Evolutionary conservation across 2,113 vertebrate genomes (phyloP), one percentile per base, ranked within the genome.

Genomic region (Alethe diademata): DNA sequence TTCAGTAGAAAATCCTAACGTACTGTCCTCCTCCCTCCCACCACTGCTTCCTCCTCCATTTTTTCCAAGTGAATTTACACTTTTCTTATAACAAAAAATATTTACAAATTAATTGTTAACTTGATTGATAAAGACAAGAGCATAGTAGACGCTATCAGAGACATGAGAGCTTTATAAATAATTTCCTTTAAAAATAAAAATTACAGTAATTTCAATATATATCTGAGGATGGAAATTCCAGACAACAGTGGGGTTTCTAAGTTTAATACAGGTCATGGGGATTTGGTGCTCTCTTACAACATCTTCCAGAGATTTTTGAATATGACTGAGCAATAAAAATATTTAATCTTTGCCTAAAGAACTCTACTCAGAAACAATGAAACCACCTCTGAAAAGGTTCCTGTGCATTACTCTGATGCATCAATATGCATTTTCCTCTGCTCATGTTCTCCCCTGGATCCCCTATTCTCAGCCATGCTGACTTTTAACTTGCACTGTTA

Each of bases 401-500:
- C 71, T 78, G 1, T 50, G 20, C 47, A 48, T 25, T 86, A 60
- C 70, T 73, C 58, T 25, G 13, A 51, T 88, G 75, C 95, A 94
- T 96, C 81, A 95, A 78, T 96, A 96, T 97, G 90, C 92, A 92
- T 67, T 90, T 74, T 51, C 43, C 56, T 71, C 70, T 80, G 64
- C 78, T 93, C 85, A 1, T 82, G 65, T 73, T 92, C 94, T 90
- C 42, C 62, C 50, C 56, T 73, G 29, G 78, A 88, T 83, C 75
- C 62, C 92, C 86, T 96, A 95, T 94, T 90, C 94, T 93, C 90
- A 95, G 48, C 78, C 85, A 96, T 56, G 47, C 81, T 86, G 94
- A 96, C 93, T 97, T 95, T 91, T 95, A 94, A 90, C 96, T 96
- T 88, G 45, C 66, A 76, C 85, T 74, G 67, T 90, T 94, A 90